Conservation (phyloP, 2,113 vertebrate genomes). For the Phaetusa simplex region DNA sequence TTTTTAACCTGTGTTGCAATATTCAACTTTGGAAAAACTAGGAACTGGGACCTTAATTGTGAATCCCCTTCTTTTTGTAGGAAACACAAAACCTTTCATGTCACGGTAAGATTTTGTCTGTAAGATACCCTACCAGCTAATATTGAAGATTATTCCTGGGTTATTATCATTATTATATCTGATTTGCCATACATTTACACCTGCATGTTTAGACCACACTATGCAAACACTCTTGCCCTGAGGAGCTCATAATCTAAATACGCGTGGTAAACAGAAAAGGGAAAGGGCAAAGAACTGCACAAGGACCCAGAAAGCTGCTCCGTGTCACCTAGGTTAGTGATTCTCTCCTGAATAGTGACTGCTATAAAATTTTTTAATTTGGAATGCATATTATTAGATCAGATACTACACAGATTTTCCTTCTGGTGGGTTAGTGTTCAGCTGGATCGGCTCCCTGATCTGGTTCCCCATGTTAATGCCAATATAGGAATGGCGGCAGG, state of each 20-base stretch:
- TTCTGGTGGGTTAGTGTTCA: background rate
- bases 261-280: background rate
- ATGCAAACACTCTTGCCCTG: background rate
- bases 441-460: background rate
- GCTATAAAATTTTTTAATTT: background rate
- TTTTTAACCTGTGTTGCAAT: background rate
- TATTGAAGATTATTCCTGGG: background rate
- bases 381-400: background rate
- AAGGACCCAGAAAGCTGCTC: background rate
- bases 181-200: background rate
- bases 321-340: rapidly evolving
- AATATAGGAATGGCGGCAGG: background rate
- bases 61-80: background rate
- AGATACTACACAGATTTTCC: background rate
- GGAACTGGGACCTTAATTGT: background rate
- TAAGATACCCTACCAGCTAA: background rate
- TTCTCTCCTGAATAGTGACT: background rate
- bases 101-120: background rate
- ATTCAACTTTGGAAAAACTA: background rate
- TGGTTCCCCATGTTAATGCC: background rate
- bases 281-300: background rate
- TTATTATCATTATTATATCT: background rate
- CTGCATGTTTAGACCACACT: background rate
- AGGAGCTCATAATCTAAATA: background rate
- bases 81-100: background rate